Evolutionary conservation across 2,113 vertebrate genomes (phyloP), one percentile per base, ranked within the genome.

Genomic region (Penelope pileata): DNA sequence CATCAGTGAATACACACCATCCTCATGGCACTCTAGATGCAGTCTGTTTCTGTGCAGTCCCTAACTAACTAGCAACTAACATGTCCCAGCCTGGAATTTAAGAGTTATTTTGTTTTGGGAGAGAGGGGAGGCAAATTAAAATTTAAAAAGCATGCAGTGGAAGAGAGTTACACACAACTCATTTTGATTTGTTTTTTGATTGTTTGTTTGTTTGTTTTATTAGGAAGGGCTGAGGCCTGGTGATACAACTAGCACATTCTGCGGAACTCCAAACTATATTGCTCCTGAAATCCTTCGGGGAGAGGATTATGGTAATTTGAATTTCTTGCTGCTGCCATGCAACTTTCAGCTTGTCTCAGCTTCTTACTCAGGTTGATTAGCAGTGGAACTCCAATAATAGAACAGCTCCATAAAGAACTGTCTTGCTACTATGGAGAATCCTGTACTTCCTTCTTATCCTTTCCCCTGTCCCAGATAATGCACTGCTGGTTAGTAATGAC

Each of bases 211-310:
- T n/a, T 58, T 56, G 30, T 56, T 56, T 58, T 30, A 21, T 58
- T 58, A 58, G 99, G 99, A 99, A 98, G 99, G 99, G 32, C 97
- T 99, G 96, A 98, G 99, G 90, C 99, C 99, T 21, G 99, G 99
- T 88, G 99, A 99, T 96, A 99, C 99, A 47, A 99, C 99, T 29
- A 99, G 99, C 97, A 99, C 99, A 2, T 99, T 99, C 97, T 99
- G 99, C 88, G 99, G 99, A 50, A 99, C 99, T 95, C 99, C 99
- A 79, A 99, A 99, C 97, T 99, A 99, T 91, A 99, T 99, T 60
- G 99, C 99, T 94, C 99, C 99, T 7, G 99, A 99, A 97, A 99
- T 99, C 96, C 98, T 99, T 84, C 90, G 99, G 96, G 99, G 99
- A 97, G 99, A 99, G 94, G 99, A 99, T 97, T 99, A 99, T 58